phyloP scores from a whole-genome alignment of 2,888 invertebrate genomes.

The Napeogenes inachia region DNA sequence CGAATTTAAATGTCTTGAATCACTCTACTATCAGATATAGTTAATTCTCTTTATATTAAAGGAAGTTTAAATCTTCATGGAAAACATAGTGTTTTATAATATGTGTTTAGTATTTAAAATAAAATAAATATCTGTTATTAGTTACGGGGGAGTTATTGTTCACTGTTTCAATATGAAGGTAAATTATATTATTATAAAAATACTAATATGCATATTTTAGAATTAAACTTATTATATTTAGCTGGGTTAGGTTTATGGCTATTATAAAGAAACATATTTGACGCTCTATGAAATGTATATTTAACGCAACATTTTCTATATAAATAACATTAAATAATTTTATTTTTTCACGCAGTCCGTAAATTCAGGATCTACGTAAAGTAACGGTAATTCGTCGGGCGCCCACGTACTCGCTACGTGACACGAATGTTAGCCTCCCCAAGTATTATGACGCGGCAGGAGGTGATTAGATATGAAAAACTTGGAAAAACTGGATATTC shows the following conservation, averaged over 20 bases:
- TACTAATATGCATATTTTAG: background rate
- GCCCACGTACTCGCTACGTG: constrained; percentile 43
- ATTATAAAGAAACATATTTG: too few species aligned
- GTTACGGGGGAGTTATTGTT: too few species aligned
- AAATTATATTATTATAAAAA: background rate
- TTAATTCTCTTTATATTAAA: background rate
- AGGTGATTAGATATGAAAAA: constrained; percentile 46
- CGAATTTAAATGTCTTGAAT: constrained; percentile 19
- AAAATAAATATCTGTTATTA: too few species aligned
- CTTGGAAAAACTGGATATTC: constrained; percentile 21
- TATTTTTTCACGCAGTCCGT: constrained; percentile 19
- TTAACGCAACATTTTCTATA: background rate
- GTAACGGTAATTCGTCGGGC: constrained; percentile 28
- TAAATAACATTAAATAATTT: constrained; percentile 4
- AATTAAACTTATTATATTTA: too few species aligned
- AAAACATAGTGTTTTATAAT: too few species aligned
- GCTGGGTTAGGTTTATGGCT: too few species aligned
- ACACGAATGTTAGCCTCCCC: constrained; percentile 38
- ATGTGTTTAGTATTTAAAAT: too few species aligned
- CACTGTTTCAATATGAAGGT: too few species aligned
- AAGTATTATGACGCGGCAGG: constrained; percentile 30
- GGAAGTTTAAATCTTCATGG: too few species aligned
- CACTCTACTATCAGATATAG: constrained; percentile 8
- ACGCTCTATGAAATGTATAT: background rate
- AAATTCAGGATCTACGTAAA: constrained; percentile 24